phyloP scores from a whole-genome alignment of 2,113 vertebrate genomes.

The Tonatia bakeri region DNA sequence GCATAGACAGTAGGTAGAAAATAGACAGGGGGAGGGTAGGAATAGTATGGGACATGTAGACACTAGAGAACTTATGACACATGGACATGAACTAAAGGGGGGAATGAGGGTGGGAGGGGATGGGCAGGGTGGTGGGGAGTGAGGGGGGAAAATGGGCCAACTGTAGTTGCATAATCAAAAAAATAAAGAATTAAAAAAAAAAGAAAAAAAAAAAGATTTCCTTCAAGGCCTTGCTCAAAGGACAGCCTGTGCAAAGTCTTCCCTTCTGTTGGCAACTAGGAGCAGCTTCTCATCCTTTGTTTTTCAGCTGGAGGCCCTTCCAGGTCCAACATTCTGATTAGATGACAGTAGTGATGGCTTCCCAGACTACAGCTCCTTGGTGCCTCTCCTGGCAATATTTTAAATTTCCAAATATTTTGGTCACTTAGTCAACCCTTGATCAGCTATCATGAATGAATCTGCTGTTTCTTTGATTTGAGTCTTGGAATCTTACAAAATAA shows the following conservation, averaged over 20 bases:
- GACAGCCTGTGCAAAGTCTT: neutral
- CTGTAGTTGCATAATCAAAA: too few relatives aligned
- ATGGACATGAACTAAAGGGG: too few relatives aligned
- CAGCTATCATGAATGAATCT: slow-evolving; percentile 5
- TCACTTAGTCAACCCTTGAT: neutral
- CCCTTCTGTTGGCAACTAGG: neutral
- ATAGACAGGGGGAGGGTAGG: too few relatives aligned
- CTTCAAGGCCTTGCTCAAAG: neutral
- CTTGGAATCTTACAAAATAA: slow-evolving; percentile 45
- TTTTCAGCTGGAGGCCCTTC: neutral
- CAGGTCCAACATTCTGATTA: neutral
- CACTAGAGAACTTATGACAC: too few relatives aligned
- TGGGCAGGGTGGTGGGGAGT: too few relatives aligned
- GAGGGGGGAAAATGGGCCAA: too few relatives aligned
- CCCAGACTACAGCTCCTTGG: neutral
- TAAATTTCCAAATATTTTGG: neutral
- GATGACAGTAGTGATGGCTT: neutral
- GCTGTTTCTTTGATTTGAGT: slow-evolving; percentile 27
- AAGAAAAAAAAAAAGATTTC: too few relatives aligned
- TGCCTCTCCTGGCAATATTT: neutral
- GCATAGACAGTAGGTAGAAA: too few relatives aligned
- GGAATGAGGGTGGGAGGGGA: too few relatives aligned
- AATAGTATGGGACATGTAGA: too few relatives aligned
- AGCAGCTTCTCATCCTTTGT: neutral
- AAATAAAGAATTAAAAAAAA: too few relatives aligned